Conservation (phyloP, 2,888 invertebrate species). For the Aporophyla nigra region DNA sequence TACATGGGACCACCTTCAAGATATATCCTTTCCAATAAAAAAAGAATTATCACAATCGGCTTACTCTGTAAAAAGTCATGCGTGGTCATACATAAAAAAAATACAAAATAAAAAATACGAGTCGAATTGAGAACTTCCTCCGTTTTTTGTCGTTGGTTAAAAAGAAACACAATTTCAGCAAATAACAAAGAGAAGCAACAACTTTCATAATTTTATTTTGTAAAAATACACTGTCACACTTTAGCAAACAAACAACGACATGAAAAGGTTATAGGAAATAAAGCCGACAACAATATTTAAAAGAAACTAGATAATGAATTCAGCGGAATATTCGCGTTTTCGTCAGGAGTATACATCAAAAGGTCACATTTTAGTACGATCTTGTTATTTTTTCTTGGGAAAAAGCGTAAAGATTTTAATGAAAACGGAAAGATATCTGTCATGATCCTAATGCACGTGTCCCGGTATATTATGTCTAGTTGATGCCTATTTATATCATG, state of each 20-base stretch:
- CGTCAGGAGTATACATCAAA: background rate
- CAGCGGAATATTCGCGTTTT: constrained; percentile 6
- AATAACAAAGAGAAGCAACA: background rate
- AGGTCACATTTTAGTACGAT: constrained; percentile 5
- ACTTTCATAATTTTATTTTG: background rate
- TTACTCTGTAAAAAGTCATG: too few relatives aligned
- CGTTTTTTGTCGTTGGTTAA: too few relatives aligned
- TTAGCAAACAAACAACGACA: background rate
- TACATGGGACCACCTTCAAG: too few relatives aligned
- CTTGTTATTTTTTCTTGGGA: background rate
- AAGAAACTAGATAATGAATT: constrained; percentile 4
- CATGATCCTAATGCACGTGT: background rate
- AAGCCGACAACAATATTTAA: background rate
- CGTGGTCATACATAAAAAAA: too few relatives aligned
- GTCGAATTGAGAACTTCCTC: too few relatives aligned
- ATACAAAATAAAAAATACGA: too few relatives aligned
- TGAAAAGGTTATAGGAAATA: too few relatives aligned
- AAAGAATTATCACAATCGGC: too few relatives aligned
- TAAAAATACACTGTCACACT: too few relatives aligned
- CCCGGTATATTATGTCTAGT: background rate
- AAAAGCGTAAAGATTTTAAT: constrained; percentile 10
- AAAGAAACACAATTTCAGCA: too few relatives aligned
- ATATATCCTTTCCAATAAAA: too few relatives aligned
- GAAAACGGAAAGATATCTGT: background rate
- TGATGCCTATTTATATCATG: background rate